Conservation (phyloP, 1,140 invertebrate genomes). For the Drosophila yakuba region DNA sequence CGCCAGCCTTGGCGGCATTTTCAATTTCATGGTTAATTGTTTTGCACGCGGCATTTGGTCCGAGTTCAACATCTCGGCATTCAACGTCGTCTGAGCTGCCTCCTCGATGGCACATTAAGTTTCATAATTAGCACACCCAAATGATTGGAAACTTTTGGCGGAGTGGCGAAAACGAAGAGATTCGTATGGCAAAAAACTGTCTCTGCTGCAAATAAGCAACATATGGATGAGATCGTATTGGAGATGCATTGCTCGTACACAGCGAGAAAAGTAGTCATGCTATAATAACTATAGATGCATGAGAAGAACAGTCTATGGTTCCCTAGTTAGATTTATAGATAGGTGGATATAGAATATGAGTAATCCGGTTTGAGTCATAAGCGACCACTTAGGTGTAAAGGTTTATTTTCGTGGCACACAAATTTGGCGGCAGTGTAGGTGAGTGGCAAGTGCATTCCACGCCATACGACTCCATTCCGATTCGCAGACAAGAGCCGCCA, state of each 20-base stretch:
- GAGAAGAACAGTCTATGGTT: too few species aligned
- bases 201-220: slow-evolving; percentile 71
- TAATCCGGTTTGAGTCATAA: too few species aligned
- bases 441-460: slow-evolving; percentile 58
- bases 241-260: slow-evolving; percentile 24
- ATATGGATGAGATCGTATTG: slow-evolving; percentile 67
- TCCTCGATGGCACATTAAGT: slow-evolving; percentile 76
- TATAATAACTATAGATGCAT: too few species aligned
- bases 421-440: slow-evolving; percentile 34
- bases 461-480: slow-evolving; percentile 48
- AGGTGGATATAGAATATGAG: too few species aligned
- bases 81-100: slow-evolving; percentile 25
- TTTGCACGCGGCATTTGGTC: slow-evolving; percentile 79
- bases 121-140: slow-evolving; percentile 79
- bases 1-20: slow-evolving; percentile 64
- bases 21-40: slow-evolving; percentile 84
- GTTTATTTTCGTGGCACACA: slow-evolving; percentile 3
- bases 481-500: slow-evolving; percentile 59
- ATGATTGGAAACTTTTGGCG: slow-evolving; percentile 68
- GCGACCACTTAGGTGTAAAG: neutral
- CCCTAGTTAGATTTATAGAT: too few species aligned
- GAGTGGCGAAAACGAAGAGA: slow-evolving; percentile 31
- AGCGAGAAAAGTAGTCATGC: neutral
- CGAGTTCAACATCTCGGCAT: slow-evolving; percentile 55
- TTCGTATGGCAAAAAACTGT: slow-evolving; percentile 50